These are phyloP conservation scores for Myxocyprinus asiaticus DNA, from an alignment of 2,113 vertebrate species.

Conservation along the genomic window DNA sequence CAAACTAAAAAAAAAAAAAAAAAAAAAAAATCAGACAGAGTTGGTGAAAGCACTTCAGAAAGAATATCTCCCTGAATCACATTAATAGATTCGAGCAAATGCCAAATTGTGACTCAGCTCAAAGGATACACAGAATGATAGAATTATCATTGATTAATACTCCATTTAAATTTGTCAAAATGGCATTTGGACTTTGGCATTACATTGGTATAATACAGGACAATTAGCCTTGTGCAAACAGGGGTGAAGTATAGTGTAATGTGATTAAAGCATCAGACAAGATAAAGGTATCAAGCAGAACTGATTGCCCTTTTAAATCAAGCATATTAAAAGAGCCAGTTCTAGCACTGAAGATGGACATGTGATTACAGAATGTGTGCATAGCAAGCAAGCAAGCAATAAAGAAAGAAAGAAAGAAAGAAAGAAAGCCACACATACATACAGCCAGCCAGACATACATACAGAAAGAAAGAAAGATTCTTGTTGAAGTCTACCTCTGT, in stretches of 20 bases:
- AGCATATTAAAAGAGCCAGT: too few relatives aligned
- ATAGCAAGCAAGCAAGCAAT: too few relatives aligned
- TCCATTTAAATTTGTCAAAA: constrained; percentile 10
- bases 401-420: too few relatives aligned
- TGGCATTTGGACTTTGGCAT: not conserved
- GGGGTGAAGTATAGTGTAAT: constrained; percentile 39
- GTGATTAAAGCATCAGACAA: constrained; percentile 23
- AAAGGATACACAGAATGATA: constrained; percentile 33
- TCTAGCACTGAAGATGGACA: too few relatives aligned
- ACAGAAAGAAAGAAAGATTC: too few relatives aligned
- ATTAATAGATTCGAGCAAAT: constrained; percentile 44
- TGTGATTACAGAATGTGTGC: too few relatives aligned
- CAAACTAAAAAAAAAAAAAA: constrained; percentile 13
- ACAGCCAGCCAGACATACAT: too few relatives aligned
- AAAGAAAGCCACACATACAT: too few relatives aligned
- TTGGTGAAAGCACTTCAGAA: constrained; percentile 36
- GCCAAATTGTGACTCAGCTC: constrained; percentile 28
- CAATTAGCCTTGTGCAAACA: constrained; percentile 35
- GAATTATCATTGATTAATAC: constrained; percentile 37
- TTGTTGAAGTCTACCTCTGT: too few relatives aligned
- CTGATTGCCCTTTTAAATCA: too few relatives aligned
- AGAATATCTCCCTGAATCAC: constrained; percentile 29
- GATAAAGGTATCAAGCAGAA: too few relatives aligned
- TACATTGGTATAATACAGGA: constrained; percentile 15
- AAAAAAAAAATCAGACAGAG: not conserved